Evolutionary conservation across 1,140 invertebrate species (phyloP).

Genomic region (Drosophila albomicans): DNA sequence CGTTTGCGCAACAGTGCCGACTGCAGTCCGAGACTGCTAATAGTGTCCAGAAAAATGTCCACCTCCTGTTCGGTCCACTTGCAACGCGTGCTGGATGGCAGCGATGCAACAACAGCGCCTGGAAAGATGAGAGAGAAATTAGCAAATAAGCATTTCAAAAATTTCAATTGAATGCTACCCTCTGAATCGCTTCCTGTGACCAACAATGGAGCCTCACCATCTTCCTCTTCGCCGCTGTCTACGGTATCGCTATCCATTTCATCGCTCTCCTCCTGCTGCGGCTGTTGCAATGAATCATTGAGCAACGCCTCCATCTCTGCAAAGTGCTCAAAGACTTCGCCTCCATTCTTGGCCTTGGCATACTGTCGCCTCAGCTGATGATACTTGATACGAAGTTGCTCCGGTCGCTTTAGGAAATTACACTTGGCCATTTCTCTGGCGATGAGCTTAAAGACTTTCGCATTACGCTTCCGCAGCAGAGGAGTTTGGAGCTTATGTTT

Average conservation of each 20-base stretch:
- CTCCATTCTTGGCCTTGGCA: constrained; percentile 18
- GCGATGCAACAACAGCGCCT: constrained; percentile 41
- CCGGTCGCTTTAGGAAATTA: constrained; percentile 36
- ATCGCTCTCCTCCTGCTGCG: constrained; percentile 24
- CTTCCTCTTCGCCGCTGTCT: constrained; percentile 53
- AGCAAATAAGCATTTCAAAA: not conserved
- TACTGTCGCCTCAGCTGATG: constrained; percentile 50
- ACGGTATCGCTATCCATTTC: constrained; percentile 34
- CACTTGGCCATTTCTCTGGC: constrained; percentile 50
- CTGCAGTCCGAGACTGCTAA: constrained; percentile 54
- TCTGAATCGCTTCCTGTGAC: constrained; percentile 51
- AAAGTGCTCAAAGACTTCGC: constrained; percentile 45
- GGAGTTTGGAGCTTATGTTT: constrained; percentile 44
- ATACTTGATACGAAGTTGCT: constrained; percentile 57
- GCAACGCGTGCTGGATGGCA: constrained; percentile 48
- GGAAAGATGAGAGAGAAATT: not conserved
- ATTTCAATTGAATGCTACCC: constrained; percentile 10
- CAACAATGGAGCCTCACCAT: constrained; percentile 24
- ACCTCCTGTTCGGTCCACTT: constrained; percentile 69
- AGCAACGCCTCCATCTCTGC: constrained; percentile 42
- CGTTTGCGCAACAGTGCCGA: constrained; percentile 57
- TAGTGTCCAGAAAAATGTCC: constrained; percentile 52
- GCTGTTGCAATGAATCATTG: not conserved
- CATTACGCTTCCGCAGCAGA: constrained; percentile 45
- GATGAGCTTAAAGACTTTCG: constrained; percentile 56